Evolutionary conservation across 2,888 invertebrate genomes (phyloP), one percentile per base, ranked within the genome.

Genomic region (Crepidodera aurea): DNA sequence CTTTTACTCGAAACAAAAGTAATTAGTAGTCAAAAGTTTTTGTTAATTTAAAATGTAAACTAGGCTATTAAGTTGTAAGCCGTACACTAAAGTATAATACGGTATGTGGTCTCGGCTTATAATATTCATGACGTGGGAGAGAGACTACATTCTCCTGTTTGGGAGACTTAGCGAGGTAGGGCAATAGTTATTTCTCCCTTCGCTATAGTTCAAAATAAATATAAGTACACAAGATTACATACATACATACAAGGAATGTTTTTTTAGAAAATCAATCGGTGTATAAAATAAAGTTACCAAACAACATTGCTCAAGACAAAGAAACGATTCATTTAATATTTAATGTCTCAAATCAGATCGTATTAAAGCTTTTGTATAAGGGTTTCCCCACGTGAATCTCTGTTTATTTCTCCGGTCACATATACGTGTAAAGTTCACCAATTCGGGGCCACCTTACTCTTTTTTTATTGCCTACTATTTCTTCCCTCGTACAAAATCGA

Each of bases 41-140:
- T 60, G 67, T 63, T 68, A 60, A 69, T 71, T 69, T 69, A 71
- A 69, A 71, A 71, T 71, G 71, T 68, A 69, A 71, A 71, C 65
- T 69, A 68, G 69, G 67, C 69, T 71, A 71, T 70, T 71, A 70
- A 69, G 59, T 69, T 60, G 65, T 66, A 51, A 54, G 67, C 59
- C 55, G 60, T 66, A 27, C 16, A 68, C 27, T 65, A 58, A 68
- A 65, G 69, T 58, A 42, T 71, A 71, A 68, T 69, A 69, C 68
- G 68, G 71, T 66, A 66, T 69, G 69, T 60, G 62, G 62, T 65
- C 60, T 64, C 63, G 54, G 65, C 51, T 58, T 71, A 69, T 66
- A 73, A 71, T 71, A 73, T 71, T 71, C 70, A 71, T 71, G 69
- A 68, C 29, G 50, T 29, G 66, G 62, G 65, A 66, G 65, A 66